Conservation (phyloP, 2,113 vertebrate species). For the Oreochromis spilurus region DNA sequence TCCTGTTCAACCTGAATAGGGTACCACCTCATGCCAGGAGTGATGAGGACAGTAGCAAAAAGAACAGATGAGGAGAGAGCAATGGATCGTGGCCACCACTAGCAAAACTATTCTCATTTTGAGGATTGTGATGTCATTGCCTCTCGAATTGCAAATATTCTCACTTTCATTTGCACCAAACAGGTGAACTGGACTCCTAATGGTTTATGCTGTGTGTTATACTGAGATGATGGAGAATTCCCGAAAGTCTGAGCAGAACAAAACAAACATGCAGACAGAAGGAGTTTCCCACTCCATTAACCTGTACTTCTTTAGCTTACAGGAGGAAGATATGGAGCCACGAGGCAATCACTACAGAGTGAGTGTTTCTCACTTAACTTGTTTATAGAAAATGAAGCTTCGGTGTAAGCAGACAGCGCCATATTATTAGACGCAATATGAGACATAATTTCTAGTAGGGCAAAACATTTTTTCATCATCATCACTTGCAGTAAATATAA, state of each 20-base stretch:
- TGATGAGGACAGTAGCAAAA: not conserved
- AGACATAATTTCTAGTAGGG: not conserved
- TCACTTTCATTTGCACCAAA: not conserved
- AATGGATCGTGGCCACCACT: not conserved
- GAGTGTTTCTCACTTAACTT: not conserved
- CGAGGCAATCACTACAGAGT: not conserved
- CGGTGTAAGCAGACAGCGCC: not conserved
- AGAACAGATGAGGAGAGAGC: not conserved
- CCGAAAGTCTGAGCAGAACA: rapidly evolving
- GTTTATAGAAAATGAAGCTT: not conserved
- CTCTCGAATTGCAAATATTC: not conserved
- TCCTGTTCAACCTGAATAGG: not conserved
- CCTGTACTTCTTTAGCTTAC: not conserved
- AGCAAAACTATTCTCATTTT: not conserved
- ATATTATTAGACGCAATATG: not conserved
- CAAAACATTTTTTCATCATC: not conserved
- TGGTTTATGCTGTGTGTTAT: not conserved
- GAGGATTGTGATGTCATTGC: not conserved
- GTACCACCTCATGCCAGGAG: not conserved
- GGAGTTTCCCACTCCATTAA: not conserved
- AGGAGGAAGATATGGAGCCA: not conserved
- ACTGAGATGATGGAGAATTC: not conserved
- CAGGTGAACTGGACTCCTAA: not conserved
- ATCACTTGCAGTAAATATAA: not conserved
- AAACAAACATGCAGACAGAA: not conserved